Conservation (phyloP, 2,797 vertebrate genomes). For the Betta splendens region DNA sequence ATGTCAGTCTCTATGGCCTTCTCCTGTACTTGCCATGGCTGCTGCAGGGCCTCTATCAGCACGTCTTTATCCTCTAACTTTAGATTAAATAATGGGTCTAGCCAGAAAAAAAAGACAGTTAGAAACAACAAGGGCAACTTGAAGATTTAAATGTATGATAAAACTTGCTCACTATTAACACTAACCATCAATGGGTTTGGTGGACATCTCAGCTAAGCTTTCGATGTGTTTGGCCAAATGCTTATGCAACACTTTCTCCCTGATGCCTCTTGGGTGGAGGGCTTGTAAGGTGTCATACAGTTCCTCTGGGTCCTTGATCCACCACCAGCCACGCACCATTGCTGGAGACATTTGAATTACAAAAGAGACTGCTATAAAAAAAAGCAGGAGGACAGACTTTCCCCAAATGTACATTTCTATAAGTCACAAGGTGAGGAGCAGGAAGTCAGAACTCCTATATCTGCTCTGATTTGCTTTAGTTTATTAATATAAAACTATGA, state of each 20-base stretch:
- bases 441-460: background rate
- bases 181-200: conserved; percentile 82
- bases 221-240: conserved; percentile 95
- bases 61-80: conserved; percentile 68
- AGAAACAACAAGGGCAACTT: background rate
- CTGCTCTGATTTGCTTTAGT: background rate
- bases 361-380: no score
- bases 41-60: conserved; percentile 79
- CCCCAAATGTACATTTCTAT: background rate
- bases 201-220: conserved; percentile 88
- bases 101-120: background rate
- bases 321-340: conserved; percentile 94
- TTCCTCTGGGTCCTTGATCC: conserved; percentile 88
- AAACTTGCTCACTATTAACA: no score
- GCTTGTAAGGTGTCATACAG: conserved; percentile 85
- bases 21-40: conserved; percentile 86
- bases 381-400: no score
- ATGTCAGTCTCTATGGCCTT: conserved; percentile 87
- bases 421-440: background rate
- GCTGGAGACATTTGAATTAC: conserved; percentile 69
- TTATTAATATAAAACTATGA: background rate
- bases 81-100: conserved; percentile 88
- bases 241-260: conserved; percentile 94
- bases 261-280: conserved; percentile 89
- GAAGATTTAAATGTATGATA: no score